These are phyloP conservation scores for Scyliorhinus canicula DNA, from an alignment of 2,797 vertebrate genomes.

Conservation along the genomic window DNA sequence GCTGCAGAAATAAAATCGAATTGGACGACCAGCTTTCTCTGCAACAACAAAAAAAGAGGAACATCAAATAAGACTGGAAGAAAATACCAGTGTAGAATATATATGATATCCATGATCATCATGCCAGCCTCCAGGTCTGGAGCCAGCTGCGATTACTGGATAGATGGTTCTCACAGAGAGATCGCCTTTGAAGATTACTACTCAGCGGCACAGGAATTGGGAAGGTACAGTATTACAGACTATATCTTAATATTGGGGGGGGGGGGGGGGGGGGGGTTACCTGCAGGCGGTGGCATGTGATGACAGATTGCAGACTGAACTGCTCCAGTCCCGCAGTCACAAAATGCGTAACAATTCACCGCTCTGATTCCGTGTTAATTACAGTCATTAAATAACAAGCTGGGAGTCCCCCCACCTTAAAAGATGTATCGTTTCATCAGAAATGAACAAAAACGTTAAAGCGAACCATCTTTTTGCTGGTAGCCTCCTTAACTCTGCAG, in stretches of 20 bases:
- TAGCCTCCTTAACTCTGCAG: not conserved
- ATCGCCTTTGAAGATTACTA: conserved; percentile 70
- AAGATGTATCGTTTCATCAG: not conserved
- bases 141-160: conserved; percentile 70
- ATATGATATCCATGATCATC: conserved; percentile 31
- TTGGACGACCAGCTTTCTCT: not conserved
- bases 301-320: conserved; percentile 19
- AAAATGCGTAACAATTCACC: conserved; percentile 20
- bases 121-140: conserved; percentile 43
- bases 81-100: conserved; percentile 7
- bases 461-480: not conserved
- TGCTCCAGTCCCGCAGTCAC: not conserved
- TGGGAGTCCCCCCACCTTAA: not conserved
- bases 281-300: conserved; percentile 21
- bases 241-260: not conserved
- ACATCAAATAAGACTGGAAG: conserved; percentile 20
- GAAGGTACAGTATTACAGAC: conserved; percentile 52
- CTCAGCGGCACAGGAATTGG: conserved; percentile 66
- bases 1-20: conserved; percentile 23
- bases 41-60: not conserved
- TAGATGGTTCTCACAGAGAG: conserved; percentile 72
- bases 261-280: not conserved
- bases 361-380: not conserved
- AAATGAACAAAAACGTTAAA: not conserved
- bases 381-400: not conserved